Percentiles rank a stretch among this genome's conserved stretches.
phyloP scores from a whole-genome alignment of 2,888 invertebrate species.

The Tortrix viridana region DNA sequence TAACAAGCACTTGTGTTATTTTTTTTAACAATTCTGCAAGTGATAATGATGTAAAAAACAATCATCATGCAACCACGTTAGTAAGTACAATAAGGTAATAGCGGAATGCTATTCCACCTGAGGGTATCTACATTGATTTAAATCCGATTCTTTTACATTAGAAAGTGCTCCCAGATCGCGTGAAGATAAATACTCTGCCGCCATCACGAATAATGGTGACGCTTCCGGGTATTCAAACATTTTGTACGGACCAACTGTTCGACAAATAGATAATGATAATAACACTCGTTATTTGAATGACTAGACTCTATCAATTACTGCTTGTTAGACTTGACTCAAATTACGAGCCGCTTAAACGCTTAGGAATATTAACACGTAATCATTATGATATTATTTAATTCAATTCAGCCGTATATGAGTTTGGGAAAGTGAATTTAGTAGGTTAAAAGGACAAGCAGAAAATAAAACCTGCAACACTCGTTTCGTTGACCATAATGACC shows the following conservation, averaged over 20 bases:
- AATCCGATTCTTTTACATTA: slow-evolving; percentile 51
- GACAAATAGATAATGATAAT: slow-evolving; percentile 50
- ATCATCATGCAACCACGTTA: slow-evolving; percentile 2
- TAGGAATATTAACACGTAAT: slow-evolving; percentile 12
- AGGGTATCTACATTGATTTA: slow-evolving; percentile 48
- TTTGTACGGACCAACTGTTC: slow-evolving; percentile 48
- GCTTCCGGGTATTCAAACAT: slow-evolving; percentile 60
- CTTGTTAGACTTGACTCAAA: slow-evolving; percentile 52
- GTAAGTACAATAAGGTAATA: slow-evolving; percentile 5
- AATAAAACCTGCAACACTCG: slow-evolving; percentile 28
- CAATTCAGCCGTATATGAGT: slow-evolving; percentile 10
- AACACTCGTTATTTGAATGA: slow-evolving; percentile 49
- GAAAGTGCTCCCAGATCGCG: slow-evolving; percentile 56
- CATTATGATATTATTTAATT: slow-evolving; percentile 20
- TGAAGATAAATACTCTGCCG: slow-evolving; percentile 51
- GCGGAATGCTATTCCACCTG: slow-evolving; percentile 10
- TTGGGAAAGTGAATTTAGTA: slow-evolving; percentile 35
- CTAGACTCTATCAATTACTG: slow-evolving; percentile 51
- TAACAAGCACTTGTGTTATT: background rate
- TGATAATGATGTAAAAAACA: slow-evolving; percentile 2
- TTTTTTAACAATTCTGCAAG: too few species aligned
- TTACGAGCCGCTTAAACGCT: slow-evolving; percentile 43
- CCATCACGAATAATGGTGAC: slow-evolving; percentile 45
- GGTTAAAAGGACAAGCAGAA: slow-evolving; percentile 41
- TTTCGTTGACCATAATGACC: slow-evolving; percentile 32